Percentiles rank a stretch among this genome's conserved stretches.
These are phyloP conservation scores for Diceros bicornis DNA, from an alignment of 2,797 vertebrate genomes.

Conservation along the genomic window DNA sequence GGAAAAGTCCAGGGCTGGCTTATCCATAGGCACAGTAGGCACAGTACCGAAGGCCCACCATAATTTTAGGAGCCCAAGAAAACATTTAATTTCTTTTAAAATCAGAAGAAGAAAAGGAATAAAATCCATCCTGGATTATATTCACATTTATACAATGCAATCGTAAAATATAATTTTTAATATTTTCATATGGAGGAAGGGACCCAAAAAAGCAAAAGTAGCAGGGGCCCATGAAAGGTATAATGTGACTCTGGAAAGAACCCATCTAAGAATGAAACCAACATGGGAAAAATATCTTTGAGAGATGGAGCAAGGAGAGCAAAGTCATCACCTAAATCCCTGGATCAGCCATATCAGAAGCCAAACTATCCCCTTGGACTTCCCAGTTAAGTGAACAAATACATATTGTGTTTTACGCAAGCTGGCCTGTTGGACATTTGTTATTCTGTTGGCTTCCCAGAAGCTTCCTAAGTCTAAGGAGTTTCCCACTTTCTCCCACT, in stretches of 20 bases:
- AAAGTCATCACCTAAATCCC: background rate
- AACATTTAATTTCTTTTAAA: background rate
- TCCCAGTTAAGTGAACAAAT: background rate
- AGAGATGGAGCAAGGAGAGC: background rate
- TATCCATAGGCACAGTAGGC: background rate
- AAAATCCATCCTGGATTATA: background rate
- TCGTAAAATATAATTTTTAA: background rate
- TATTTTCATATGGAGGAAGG: background rate
- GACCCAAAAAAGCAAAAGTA: background rate
- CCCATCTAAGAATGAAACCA: background rate
- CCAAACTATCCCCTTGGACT: background rate
- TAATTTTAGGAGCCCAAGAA: background rate
- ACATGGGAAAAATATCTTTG: background rate
- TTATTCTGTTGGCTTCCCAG: background rate
- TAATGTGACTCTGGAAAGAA: background rate
- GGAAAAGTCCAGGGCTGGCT: background rate
- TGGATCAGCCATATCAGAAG: background rate
- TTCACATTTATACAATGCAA: background rate
- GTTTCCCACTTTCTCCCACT: background rate
- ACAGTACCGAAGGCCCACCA: background rate
- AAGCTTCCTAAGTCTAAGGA: background rate
- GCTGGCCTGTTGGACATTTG: background rate
- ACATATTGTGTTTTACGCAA: background rate
- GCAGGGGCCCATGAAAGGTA: background rate
- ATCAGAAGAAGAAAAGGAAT: background rate